Evolutionary conservation across 2,113 vertebrate species (phyloP).

Genomic region (Isichthys henryi): DNA sequence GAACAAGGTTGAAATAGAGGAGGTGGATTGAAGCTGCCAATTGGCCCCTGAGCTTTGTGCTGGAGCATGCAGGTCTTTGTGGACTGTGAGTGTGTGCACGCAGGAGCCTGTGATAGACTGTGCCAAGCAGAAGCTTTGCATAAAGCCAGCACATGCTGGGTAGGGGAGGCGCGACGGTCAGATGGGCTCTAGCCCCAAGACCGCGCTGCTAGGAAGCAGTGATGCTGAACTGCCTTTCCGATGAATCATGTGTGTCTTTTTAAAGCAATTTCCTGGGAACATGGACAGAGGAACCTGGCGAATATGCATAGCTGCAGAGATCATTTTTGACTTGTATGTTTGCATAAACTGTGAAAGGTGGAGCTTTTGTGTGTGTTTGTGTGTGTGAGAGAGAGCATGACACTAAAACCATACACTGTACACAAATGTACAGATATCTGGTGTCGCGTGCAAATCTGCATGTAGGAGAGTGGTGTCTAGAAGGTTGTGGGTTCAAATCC

Average conservation of each 20-base stretch:
- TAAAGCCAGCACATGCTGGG: background rate
- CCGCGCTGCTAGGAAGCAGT: background rate
- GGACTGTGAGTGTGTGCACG: background rate
- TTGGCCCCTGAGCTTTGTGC: background rate
- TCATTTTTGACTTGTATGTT: background rate
- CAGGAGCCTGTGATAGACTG: background rate
- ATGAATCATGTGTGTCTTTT: background rate
- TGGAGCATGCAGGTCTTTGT: background rate
- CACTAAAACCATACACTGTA: background rate
- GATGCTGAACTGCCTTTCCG: slow-evolving; percentile 1
- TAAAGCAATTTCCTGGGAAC: background rate
- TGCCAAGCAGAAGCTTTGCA: background rate
- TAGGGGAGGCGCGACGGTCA: background rate
- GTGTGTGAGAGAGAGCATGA: background rate
- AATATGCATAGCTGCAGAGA: background rate
- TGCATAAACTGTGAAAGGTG: background rate
- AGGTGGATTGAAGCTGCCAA: background rate
- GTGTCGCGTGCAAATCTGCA: background rate
- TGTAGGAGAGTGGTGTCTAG: background rate
- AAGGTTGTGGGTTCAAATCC: background rate
- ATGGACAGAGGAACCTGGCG: background rate
- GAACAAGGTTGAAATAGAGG: background rate
- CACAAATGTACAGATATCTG: background rate
- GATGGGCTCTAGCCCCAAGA: background rate
- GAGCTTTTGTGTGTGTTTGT: background rate